These are phyloP conservation scores for Antennarius striatus DNA, from an alignment of 2,113 vertebrate species.

Conservation along the genomic window DNA sequence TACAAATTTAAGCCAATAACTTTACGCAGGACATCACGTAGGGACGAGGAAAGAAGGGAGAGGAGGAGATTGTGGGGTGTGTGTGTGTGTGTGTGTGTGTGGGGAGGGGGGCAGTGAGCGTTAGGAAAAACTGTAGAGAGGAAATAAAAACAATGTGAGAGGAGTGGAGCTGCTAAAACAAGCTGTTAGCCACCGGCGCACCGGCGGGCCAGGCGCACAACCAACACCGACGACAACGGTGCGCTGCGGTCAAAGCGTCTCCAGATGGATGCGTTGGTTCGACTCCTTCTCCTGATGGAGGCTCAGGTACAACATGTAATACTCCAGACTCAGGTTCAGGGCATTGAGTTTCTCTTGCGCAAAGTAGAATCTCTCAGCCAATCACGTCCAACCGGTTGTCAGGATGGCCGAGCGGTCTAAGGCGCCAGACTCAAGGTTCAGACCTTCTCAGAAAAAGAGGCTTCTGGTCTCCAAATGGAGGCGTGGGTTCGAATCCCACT, in stretches of 20 bases:
- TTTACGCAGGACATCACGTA: conserved; percentile 14
- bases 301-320: too few relatives aligned
- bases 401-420: conserved; percentile 75
- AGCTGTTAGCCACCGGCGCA: conserved; percentile 57
- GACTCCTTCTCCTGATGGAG: conserved; percentile 85
- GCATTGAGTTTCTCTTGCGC: too few relatives aligned
- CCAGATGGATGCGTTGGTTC: conserved; percentile 87
- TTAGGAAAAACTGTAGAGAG: conserved; percentile 47
- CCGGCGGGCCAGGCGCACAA: conserved; percentile 53
- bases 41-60: background rate
- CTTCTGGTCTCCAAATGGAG: conserved; percentile 87
- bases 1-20: conserved; percentile 7
- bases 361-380: too few relatives aligned
- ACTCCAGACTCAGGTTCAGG: too few relatives aligned
- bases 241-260: conserved; percentile 65
- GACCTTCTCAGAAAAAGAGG: too few relatives aligned
- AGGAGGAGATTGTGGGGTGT: conserved; percentile 12
- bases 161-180: conserved; percentile 59
- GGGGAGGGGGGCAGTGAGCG: conserved; percentile 28
- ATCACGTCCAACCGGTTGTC: conserved; percentile 15
- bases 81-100: too few relatives aligned
- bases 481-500: conserved; percentile 89
- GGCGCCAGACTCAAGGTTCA: conserved; percentile 67
- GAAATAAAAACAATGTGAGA: conserved; percentile 64
- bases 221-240: conserved; percentile 23